Evolutionary conservation across 2,113 vertebrate species (phyloP).

Genomic region (Hypomesus transpacificus): DNA sequence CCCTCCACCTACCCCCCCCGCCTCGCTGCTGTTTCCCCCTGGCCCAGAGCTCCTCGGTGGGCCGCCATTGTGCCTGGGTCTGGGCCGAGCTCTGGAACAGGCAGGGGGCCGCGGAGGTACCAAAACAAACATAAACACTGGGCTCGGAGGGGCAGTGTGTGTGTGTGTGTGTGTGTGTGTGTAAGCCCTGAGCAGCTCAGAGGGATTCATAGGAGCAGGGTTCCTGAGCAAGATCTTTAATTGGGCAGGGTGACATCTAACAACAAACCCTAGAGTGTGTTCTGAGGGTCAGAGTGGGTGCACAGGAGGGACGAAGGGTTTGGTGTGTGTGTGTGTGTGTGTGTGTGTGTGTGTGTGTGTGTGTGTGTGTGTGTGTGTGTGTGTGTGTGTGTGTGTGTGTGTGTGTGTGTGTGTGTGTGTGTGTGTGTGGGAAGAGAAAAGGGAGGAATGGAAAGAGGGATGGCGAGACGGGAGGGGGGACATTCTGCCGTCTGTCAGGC

Average conservation of each 20-base stretch:
- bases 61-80: conserved; percentile 29
- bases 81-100: conserved; percentile 14
- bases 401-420: neutral
- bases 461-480: conserved; percentile 12
- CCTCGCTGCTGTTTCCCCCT: conserved; percentile 4
- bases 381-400: neutral
- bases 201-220: conserved; percentile 24
- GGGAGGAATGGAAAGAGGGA: neutral
- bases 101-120: conserved; percentile 50
- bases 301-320: conserved; percentile 9
- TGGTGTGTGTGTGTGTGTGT: neutral
- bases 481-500: conserved; percentile 53
- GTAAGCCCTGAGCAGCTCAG: too few relatives aligned
- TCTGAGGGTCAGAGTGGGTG: conserved; percentile 51
- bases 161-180: too few relatives aligned
- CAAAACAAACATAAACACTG: conserved; percentile 69
- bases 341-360: neutral
- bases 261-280: conserved; percentile 62
- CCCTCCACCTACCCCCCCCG: conserved; percentile 18
- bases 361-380: neutral
- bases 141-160: conserved; percentile 19
- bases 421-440: neutral
- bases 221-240: conserved; percentile 57
- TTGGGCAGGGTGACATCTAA: conserved; percentile 63
- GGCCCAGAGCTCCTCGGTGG: conserved; percentile 21